Base-by-base conservation (phyloP, 2,797 vertebrate species). In the Xenops minutus region DNA sequence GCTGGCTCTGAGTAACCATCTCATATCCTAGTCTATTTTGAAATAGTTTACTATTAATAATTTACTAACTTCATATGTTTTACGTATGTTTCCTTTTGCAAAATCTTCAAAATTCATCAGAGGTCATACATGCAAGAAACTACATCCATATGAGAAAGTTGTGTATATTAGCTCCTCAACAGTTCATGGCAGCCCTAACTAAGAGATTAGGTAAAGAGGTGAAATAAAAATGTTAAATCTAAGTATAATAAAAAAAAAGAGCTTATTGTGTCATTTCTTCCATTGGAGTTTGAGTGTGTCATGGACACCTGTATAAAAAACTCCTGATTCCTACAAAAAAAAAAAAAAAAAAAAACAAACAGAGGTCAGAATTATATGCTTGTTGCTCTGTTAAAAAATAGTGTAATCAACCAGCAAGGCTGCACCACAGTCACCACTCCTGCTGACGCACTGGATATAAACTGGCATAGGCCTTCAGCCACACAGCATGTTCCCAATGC, bases 401-500 rank as follows among this genome's bases (percentile, higher is more conserved):
- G 9, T 5, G 23, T 58, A 74, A 77, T 71, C 18, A 59, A 55
- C 39, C 49, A 66, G 39, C 34, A 86, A 79, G 32, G 17, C 27
- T 88, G 37, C 63, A 74, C 16, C 41, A 43, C 14, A 85, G 23
- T 61, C 46, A 32, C 18, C 2, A 2, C n/a, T 77, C 68, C 46
- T 75, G 39, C 41, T 72, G 62, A 71, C 22, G 41, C 62, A 37
- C n/a, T 41, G 41, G 39, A 66, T 68, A 44, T 24, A 68, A 56
- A 68, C 7, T n/a, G 26, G 46, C n/a, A 63, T 2, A 61, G 43
- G 58, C 58, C 59, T 66, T 36, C 19, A 43, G 48, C n/a, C 2
- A 3, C 24, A 34, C 12, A 71, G 36, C 44, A 41, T 0, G 0
- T 48, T 88, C 54, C 58, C 2, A 0, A 2, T 5, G 41, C n/a